phyloP scores from a whole-genome alignment of 2,797 vertebrate species.

The Otolemur crassicaudatus region DNA sequence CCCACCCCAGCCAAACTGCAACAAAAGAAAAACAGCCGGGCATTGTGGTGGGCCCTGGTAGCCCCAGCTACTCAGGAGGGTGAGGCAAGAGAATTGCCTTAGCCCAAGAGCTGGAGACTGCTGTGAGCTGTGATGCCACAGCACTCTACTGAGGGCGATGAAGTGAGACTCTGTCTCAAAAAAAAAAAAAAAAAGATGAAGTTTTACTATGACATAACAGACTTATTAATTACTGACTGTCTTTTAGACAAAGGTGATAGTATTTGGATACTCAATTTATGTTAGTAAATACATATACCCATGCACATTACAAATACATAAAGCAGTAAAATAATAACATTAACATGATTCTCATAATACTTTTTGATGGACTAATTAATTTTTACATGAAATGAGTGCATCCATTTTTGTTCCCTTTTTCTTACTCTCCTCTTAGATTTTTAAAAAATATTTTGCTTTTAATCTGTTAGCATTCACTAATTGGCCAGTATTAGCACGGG shows the following conservation, averaged over 20 bases:
- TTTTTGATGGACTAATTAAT: background rate
- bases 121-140: too few relatives aligned
- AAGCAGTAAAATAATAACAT: background rate
- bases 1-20: too few relatives aligned
- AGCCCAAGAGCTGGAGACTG: too few relatives aligned
- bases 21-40: too few relatives aligned
- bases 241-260: background rate
- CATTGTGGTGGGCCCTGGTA: too few relatives aligned
- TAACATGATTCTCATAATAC: background rate
- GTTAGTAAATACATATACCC: background rate
- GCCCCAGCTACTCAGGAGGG: too few relatives aligned
- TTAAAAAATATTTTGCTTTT: background rate
- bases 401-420: background rate
- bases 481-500: background rate
- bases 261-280: background rate
- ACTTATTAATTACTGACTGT: background rate
- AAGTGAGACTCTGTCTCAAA: too few relatives aligned
- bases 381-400: background rate
- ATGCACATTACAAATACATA: background rate
- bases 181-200: background rate
- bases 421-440: background rate
- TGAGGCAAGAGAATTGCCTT: too few relatives aligned
- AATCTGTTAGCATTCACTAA: background rate
- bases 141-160: too few relatives aligned
- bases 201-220: background rate